phyloP scores from a whole-genome alignment of 2,113 vertebrate species.

The Andinoacara biseriatus region DNA sequence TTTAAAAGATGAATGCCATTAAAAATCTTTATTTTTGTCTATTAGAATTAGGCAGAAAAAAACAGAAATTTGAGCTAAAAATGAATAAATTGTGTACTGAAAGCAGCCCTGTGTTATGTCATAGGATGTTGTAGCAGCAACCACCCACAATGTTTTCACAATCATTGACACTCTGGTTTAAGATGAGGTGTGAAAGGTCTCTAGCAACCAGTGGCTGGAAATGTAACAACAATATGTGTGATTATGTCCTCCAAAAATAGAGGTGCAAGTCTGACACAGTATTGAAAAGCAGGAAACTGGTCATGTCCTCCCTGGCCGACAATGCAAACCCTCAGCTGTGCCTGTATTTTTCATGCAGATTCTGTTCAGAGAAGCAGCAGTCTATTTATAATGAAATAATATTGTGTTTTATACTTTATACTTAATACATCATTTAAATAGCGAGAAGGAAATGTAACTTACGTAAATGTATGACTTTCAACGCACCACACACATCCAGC shows the following conservation, averaged over 20 bases:
- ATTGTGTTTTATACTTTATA: not conserved
- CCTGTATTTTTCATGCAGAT: not conserved
- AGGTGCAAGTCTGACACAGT: not conserved
- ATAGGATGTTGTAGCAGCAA: not conserved
- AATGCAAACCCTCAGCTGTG: not conserved
- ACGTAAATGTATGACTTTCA: not conserved
- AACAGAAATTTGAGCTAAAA: not conserved
- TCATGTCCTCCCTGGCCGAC: not conserved
- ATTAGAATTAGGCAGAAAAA: not conserved
- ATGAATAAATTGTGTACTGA: not conserved
- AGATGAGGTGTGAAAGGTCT: conserved; percentile 6
- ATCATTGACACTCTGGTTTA: conserved; percentile 4
- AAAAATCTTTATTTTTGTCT: too few relatives aligned
- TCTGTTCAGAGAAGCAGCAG: not conserved
- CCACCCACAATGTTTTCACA: conserved; percentile 5
- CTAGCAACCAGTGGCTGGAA: not conserved
- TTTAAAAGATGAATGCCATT: not conserved
- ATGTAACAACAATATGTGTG: conserved; percentile 5
- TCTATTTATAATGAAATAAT: not conserved
- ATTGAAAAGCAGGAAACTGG: conserved; percentile 10
- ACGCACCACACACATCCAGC: not conserved
- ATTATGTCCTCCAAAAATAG: conserved; percentile 5
- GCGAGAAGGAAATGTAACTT: not conserved
- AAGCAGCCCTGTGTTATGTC: not conserved
- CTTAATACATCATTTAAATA: not conserved